Percentiles rank a stretch among this genome's conserved stretches.
Evolutionary conservation across 2,113 vertebrate species (phyloP).

Genomic region (Casuarius casuarius): DNA sequence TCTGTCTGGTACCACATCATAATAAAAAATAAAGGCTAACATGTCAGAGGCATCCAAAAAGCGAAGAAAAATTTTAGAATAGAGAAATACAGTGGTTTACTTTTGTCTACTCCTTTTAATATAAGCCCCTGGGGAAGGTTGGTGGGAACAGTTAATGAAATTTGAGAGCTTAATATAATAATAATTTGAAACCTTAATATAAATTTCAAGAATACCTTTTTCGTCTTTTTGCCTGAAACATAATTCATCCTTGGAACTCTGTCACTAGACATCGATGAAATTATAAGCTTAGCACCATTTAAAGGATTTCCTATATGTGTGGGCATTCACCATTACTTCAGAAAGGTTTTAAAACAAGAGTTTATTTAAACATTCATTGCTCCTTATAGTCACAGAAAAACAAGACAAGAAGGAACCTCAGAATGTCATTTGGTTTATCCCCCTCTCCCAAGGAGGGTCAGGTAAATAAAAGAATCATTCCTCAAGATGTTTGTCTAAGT

Average conservation of each 20-base stretch:
- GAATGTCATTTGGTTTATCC: background rate
- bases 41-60: background rate
- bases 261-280: background rate
- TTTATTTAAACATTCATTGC: background rate
- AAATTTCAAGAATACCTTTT: background rate
- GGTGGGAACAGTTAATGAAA: background rate
- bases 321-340: background rate
- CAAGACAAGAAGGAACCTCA: background rate
- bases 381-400: background rate
- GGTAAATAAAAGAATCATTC: background rate
- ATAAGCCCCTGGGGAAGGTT: background rate
- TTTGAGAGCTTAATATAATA: background rate
- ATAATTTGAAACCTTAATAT: background rate
- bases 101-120: background rate
- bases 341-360: background rate
- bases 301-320: background rate
- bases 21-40: background rate
- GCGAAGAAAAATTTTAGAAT: background rate
- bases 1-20: background rate
- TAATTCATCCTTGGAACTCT: background rate
- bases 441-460: background rate
- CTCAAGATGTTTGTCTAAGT: background rate
- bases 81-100: background rate
- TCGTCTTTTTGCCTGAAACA: background rate
- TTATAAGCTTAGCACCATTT: background rate